Conservation (phyloP, 1,140 invertebrate species). For the Drosophila erecta region DNA sequence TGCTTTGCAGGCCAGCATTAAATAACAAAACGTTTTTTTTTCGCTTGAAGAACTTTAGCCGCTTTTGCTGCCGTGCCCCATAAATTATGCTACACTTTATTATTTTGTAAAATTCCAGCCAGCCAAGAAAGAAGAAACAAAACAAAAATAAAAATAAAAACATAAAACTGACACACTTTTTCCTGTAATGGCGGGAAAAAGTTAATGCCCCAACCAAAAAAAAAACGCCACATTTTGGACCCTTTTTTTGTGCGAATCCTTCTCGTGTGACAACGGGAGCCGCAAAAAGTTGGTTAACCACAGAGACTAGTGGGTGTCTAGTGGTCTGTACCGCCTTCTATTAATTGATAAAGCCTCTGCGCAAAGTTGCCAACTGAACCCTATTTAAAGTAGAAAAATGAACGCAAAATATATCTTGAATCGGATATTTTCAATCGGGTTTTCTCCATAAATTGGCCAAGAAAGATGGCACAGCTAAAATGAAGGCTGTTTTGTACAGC, state of each 20-base stretch:
- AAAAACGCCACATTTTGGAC: constrained; percentile 12
- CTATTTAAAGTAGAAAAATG: constrained; percentile 1
- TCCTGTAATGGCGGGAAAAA: constrained; percentile 37
- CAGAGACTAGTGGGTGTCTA: constrained; percentile 1
- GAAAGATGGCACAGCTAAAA: no score
- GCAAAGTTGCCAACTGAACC: constrained; percentile 1
- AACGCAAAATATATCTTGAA: background rate
- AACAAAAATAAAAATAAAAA: background rate
- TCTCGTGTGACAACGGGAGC: constrained; percentile 15
- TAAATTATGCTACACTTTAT: constrained; percentile 77
- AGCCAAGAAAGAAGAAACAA: constrained; percentile 34
- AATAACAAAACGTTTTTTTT: constrained; percentile 62
- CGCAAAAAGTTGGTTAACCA: constrained; percentile 39
- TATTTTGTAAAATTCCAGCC: constrained; percentile 62
- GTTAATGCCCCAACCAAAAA: constrained; percentile 36
- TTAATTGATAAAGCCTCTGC: constrained; percentile 18
- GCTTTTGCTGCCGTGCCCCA: constrained; percentile 38
- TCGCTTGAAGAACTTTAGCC: constrained; percentile 53
- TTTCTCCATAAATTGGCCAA: no score
- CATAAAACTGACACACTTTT: constrained; percentile 33
- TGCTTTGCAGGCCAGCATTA: constrained; percentile 40
- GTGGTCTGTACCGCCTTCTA: background rate
- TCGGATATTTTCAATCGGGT: no score
- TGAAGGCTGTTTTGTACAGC: no score
- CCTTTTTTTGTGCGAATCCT: constrained; percentile 11